Base-by-base conservation (phyloP, 1,140 invertebrate species). In the Lethocerus indicus region DNA sequence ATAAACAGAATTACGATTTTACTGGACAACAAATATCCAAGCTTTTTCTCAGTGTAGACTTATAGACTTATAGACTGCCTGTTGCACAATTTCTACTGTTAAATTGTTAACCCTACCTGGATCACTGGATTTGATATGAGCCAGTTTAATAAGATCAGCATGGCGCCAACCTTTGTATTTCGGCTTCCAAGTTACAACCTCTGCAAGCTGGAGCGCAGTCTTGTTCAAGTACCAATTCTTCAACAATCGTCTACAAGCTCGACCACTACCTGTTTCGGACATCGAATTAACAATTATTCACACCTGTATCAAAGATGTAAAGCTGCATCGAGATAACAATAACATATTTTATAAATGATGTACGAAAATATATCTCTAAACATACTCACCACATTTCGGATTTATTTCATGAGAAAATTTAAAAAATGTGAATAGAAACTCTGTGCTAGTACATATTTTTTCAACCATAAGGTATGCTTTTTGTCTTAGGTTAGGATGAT, bases 111-210 rank as follows among this genome's bases (percentile, higher is more conserved):
- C 18, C 43, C 27, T n/a, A 52, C 50, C 50, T 39, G 44, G 32
- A 26, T 52, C 50, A 6, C 36, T 28, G 23, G 26, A 25, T 39
- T 48, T 53, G 25, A 53, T 47, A 44, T 53, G 51, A 13, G 46
- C 28, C n/a, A 53, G 20, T 36, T 32, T 43, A 20, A 53, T 18
- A 1, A 53, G 28, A 36, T 53, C 51, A n/a, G 7, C 14, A 24
- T 53, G 51, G 2, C 39, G 9, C 51, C 51, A 53, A n/a, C 51
- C 51, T 12, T 25, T 48, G 18, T 48, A 53, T 24, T 26, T 44
- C 2, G 37, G 39, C 18, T 7, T 28, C 12, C 29, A 24, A 13
- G 32, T 29, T n/a, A 53, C 26, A 16, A 35, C 36, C 20, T 32
- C 40, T 16, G 51, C 51, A 2, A 53, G 18, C 14, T 49, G n/a